phyloP scores from a whole-genome alignment of 2,113 vertebrate species.

The Takifugu bimaculatus region DNA sequence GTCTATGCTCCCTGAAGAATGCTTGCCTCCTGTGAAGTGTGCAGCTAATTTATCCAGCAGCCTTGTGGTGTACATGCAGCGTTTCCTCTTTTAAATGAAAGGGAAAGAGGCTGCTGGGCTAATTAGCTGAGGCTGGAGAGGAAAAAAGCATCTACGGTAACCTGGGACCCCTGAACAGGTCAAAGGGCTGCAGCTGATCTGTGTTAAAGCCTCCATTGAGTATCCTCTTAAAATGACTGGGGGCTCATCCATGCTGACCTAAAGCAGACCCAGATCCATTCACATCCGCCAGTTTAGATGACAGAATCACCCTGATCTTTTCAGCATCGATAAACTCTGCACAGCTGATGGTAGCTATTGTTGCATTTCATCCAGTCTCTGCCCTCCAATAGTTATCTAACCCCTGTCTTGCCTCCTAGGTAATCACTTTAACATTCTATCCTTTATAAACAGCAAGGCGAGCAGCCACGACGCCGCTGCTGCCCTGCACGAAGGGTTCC shows the following conservation, averaged over 20 bases:
- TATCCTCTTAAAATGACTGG: conserved; percentile 21
- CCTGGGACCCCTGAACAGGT: conserved; percentile 44
- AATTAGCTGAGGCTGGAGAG: conserved; percentile 60
- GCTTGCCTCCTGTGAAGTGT: conserved; percentile 54
- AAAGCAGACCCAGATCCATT: conserved; percentile 24
- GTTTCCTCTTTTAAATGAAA: conserved; percentile 61
- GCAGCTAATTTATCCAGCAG: conserved; percentile 60
- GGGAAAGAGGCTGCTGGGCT: conserved; percentile 45
- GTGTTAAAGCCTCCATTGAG: conserved; percentile 37
- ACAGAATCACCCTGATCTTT: conserved; percentile 32
- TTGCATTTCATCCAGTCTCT: conserved; percentile 37
- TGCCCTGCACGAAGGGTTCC: conserved; percentile 30
- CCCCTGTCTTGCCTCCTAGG: not conserved
- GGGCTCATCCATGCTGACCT: conserved; percentile 18
- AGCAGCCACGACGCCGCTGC: conserved; percentile 8
- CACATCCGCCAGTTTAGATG: conserved; percentile 38
- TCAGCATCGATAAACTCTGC: conserved; percentile 48
- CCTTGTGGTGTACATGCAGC: conserved; percentile 19
- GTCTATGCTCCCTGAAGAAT: conserved; percentile 53
- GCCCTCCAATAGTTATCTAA: not conserved
- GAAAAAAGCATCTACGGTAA: conserved; percentile 36
- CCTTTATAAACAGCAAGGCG: conserved; percentile 20
- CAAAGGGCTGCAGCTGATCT: conserved; percentile 42
- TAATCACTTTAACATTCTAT: conserved; percentile 32
- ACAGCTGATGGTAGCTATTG: conserved; percentile 25